Evolutionary conservation across 2,113 vertebrate species (phyloP).

Genomic region (Poeciliopsis prolifica): DNA sequence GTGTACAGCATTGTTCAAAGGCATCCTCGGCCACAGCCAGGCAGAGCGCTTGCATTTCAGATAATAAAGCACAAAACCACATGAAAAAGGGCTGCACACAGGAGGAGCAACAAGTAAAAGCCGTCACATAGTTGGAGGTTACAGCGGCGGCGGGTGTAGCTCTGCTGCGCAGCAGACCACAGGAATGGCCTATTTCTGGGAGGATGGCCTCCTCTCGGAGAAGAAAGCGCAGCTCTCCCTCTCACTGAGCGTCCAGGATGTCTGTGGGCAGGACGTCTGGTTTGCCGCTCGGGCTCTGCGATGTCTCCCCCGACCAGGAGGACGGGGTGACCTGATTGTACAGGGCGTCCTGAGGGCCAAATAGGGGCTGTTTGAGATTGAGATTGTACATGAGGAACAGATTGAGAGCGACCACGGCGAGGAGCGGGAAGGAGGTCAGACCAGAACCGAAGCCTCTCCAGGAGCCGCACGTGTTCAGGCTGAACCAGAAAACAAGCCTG

Average conservation of each 20-base stretch:
- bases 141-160: conserved; percentile 68
- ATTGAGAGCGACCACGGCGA: conserved; percentile 77
- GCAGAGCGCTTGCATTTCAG: conserved; percentile 58
- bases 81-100: conserved; percentile 54
- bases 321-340: conserved; percentile 72
- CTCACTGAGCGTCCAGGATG: conserved; percentile 45
- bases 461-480: conserved; percentile 70
- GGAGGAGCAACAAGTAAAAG: conserved; percentile 70
- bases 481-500: conserved; percentile 79
- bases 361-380: conserved; percentile 64
- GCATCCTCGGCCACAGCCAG: conserved; percentile 42
- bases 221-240: conserved; percentile 59
- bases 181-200: conserved; percentile 79
- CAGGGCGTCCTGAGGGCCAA: conserved; percentile 56
- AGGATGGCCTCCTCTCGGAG: conserved; percentile 66
- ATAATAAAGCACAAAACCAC: conserved; percentile 74
- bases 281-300: conserved; percentile 52
- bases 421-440: conserved; percentile 78
- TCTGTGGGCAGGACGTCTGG: conserved; percentile 46
- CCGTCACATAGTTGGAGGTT: conserved; percentile 67
- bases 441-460: conserved; percentile 81
- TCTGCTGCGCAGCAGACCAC: conserved; percentile 72
- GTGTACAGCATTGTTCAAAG: conserved; percentile 69
- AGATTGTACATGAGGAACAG: conserved; percentile 75
- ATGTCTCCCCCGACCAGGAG: conserved; percentile 61